Percentiles rank a stretch among this genome's conserved stretches.
Conservation (phyloP, 2,797 vertebrate species). For the Pteropus rufus region DNA sequence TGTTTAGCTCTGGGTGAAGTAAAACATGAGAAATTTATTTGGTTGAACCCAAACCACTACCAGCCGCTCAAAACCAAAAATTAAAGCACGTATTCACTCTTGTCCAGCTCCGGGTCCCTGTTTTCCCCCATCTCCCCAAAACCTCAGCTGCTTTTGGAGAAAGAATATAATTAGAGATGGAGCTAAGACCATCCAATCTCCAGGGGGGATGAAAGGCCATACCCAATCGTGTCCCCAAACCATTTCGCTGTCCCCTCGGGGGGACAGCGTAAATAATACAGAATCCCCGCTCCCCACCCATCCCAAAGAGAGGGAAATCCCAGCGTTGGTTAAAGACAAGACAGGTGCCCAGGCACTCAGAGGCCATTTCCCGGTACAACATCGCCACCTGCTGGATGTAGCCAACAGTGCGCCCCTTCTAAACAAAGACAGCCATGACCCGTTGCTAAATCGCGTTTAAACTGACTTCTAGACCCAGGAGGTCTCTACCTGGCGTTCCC, state of each 20-base stretch:
- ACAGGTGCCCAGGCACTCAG: fast-evolving
- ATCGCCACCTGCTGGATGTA: not conserved
- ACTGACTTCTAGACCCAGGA: not conserved
- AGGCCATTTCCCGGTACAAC: not conserved
- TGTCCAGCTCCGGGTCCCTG: too few species aligned
- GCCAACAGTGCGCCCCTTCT: not conserved
- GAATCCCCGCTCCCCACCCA: not conserved
- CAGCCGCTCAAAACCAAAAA: not conserved
- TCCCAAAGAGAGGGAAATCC: not conserved
- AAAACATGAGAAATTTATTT: not conserved
- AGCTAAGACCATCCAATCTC: not conserved
- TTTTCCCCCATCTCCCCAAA: not conserved
- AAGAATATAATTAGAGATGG: not conserved
- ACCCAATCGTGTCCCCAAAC: not conserved
- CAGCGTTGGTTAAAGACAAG: fast-evolving
- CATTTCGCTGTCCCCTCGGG: not conserved
- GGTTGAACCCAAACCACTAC: not conserved
- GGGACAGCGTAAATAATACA: not conserved
- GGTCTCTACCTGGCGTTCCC: not conserved
- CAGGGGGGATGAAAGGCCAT: not conserved
- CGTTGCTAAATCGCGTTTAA: not conserved
- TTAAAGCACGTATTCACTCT: not conserved
- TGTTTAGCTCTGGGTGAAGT: not conserved
- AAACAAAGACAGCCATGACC: not conserved
- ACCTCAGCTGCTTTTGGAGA: not conserved